Percentiles rank a stretch among this genome's conserved stretches.
phyloP scores from a whole-genome alignment of 2,888 invertebrate species.

The Diploptera punctata region DNA sequence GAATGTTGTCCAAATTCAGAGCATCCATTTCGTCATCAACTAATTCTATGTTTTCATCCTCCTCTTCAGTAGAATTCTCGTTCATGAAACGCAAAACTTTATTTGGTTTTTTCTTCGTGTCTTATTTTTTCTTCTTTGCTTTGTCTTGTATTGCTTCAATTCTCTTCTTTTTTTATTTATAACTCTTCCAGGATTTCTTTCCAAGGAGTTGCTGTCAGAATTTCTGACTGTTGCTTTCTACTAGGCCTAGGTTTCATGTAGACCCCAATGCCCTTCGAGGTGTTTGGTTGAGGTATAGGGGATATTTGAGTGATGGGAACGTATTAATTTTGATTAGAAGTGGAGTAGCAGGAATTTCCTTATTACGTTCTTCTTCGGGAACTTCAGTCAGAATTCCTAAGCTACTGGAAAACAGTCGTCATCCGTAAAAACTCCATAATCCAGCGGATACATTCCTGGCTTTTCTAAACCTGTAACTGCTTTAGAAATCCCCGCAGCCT shows the following conservation, averaged over 20 bases:
- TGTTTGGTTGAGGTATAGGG: neutral
- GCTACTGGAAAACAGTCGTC: no score
- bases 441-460: no score
- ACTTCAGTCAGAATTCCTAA: no score
- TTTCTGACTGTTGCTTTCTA: neutral
- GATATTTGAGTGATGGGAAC: neutral
- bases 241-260: neutral
- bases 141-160: neutral
- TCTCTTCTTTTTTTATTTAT: neutral
- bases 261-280: neutral
- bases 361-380: no score
- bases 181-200: neutral
- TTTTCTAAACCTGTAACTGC: no score
- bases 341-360: no score
- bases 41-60: neutral
- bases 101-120: neutral
- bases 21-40: neutral
- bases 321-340: neutral
- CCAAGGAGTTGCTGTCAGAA: neutral
- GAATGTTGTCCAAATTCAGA: neutral
- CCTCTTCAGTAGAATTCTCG: neutral
- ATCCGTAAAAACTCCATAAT: no score
- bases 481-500: no score
- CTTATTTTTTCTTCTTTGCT: neutral
- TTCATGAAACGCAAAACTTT: neutral